Conservation (phyloP, 2,888 invertebrate species). For the Acanthoscelides obtectus region DNA sequence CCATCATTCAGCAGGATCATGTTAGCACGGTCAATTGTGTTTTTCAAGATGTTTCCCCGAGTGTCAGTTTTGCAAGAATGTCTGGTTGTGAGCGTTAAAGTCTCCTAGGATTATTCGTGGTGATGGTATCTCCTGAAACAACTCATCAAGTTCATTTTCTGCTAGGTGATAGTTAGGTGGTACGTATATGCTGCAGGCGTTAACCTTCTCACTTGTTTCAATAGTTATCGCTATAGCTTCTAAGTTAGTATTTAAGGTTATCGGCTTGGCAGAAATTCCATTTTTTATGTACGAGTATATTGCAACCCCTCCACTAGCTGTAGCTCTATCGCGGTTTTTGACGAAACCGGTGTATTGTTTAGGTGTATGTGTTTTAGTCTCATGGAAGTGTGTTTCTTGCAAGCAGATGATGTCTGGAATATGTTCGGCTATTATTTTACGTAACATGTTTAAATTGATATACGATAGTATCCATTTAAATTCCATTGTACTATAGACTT, state of each 20-base stretch:
- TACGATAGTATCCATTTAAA: too few relatives aligned
- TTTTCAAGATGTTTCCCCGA: too few relatives aligned
- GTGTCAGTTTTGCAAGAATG: too few relatives aligned
- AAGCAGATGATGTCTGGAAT: conserved; percentile 1
- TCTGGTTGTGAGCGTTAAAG: too few relatives aligned
- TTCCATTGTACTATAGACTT: too few relatives aligned
- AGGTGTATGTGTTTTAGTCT: conserved; percentile 1
- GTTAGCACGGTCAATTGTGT: too few relatives aligned
- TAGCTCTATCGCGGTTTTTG: conserved; percentile 9
- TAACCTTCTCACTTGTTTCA: conserved; percentile 10
- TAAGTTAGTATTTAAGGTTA: conserved; percentile 9
- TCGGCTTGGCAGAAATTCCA: conserved; percentile 4
- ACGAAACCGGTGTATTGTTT: conserved; percentile 9
- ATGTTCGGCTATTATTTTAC: background rate
- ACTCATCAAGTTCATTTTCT: too few relatives aligned
- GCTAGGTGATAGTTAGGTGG: background rate
- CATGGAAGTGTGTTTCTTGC: conserved; percentile 17
- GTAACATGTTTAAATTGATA: conserved; percentile 2
- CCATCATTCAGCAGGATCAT: too few relatives aligned
- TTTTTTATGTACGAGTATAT: conserved; percentile 8
- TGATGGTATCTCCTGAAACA: too few relatives aligned
- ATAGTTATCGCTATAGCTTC: conserved; percentile 16
- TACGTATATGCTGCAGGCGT: conserved; percentile 17
- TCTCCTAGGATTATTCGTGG: too few relatives aligned
- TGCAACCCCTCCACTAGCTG: conserved; percentile 14